phyloP scores from a whole-genome alignment of 64 coral and sea anemone genomes.

The Dendronephthya gigantea region DNA sequence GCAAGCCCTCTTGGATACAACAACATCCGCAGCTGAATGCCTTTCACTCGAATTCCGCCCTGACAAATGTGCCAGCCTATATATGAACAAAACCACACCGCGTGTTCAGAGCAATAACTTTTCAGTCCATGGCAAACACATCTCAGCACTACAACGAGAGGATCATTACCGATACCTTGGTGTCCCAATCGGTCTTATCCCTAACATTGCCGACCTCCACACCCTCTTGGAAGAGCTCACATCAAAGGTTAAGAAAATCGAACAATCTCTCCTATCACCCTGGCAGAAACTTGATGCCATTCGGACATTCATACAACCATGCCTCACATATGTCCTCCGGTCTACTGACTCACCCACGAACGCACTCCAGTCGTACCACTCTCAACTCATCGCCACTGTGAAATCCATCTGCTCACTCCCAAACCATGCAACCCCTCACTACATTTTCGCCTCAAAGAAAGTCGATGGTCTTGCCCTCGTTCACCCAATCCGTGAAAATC shows the following conservation, averaged over 20 bases:
- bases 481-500: conserved; percentile 1
- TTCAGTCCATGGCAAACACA: neutral
- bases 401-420: neutral
- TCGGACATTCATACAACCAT: conserved; percentile 22
- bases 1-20: neutral
- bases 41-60: neutral
- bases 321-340: conserved; percentile 11
- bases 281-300: conserved; percentile 14
- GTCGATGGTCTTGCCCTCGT: neutral
- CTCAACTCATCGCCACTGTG: neutral
- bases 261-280: neutral
- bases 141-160: neutral
- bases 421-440: neutral
- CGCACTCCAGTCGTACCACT: neutral
- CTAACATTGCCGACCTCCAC: neutral
- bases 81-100: neutral
- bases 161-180: neutral
- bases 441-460: conserved; percentile 4
- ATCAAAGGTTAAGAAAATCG: neutral
- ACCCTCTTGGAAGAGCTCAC: neutral
- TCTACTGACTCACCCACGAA: neutral
- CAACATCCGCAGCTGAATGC: neutral
- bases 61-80: neutral
- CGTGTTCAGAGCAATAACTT: neutral
- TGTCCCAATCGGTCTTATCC: neutral